phyloP scores from a whole-genome alignment of 1,140 invertebrate genomes.

The Rhopalosiphum padi region DNA sequence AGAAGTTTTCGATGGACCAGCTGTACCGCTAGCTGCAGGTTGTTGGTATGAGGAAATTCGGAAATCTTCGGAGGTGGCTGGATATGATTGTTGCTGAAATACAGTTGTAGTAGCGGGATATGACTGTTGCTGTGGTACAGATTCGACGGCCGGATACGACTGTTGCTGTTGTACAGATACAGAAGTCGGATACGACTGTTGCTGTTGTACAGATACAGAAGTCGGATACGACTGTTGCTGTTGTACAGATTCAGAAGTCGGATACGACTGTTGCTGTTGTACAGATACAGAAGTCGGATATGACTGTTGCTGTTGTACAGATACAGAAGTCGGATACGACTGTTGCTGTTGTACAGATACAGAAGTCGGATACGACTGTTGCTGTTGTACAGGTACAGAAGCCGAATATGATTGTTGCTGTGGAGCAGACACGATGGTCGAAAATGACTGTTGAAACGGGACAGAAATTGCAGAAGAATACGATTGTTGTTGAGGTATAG shows the following conservation, averaged over 20 bases:
- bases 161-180: background rate
- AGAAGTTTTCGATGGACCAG: background rate
- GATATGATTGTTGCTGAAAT: background rate
- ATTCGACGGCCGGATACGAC: background rate
- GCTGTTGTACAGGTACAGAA: no score
- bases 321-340: background rate
- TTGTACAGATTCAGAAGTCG: background rate
- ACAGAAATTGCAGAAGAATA: no score
- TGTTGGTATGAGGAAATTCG: background rate
- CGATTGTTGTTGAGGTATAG: no score
- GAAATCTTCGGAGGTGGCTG: background rate
- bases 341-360: background rate
- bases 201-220: no score
- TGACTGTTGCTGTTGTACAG: background rate
- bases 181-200: background rate
- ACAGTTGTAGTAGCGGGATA: background rate
- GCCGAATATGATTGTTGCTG: no score
- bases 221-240: background rate
- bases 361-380: background rate
- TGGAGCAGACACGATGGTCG: no score
- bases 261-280: background rate
- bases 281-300: background rate
- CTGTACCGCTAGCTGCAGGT: background rate
- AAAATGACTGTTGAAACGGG: no score
- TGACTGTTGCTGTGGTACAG: background rate